These are phyloP conservation scores for Alca torda DNA, from an alignment of 2,797 vertebrate species.

Conservation along the genomic window DNA sequence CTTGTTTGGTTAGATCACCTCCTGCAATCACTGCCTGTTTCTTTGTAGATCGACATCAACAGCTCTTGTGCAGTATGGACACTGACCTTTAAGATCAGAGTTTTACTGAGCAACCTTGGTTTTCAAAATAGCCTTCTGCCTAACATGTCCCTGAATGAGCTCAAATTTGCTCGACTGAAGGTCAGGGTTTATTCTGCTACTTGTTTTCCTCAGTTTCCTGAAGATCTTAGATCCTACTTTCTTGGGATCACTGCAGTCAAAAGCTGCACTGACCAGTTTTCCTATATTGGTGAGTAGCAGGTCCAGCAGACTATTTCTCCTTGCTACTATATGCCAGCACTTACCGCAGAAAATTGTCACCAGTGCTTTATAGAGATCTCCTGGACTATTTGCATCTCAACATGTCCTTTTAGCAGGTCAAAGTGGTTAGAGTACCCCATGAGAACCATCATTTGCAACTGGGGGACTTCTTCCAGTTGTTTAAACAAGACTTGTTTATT, in stretches of 20 bases:
- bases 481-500: neutral
- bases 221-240: neutral
- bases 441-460: neutral
- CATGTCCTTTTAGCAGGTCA: neutral
- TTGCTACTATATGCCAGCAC: neutral
- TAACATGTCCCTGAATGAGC: neutral
- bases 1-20: neutral
- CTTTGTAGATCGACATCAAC: neutral
- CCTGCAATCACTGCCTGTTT: neutral
- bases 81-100: neutral
- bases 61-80: neutral
- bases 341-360: neutral
- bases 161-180: neutral
- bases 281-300: neutral
- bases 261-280: neutral
- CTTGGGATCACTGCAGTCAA: neutral
- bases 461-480: neutral
- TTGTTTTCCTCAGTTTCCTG: neutral
- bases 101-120: neutral
- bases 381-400: neutral
- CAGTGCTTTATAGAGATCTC: neutral
- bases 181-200: neutral
- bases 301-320: neutral
- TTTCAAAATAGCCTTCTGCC: neutral
- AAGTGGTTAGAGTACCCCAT: rapidly evolving